phyloP scores from a whole-genome alignment of 2,888 invertebrate species.

The Melinopterus prodromus region DNA sequence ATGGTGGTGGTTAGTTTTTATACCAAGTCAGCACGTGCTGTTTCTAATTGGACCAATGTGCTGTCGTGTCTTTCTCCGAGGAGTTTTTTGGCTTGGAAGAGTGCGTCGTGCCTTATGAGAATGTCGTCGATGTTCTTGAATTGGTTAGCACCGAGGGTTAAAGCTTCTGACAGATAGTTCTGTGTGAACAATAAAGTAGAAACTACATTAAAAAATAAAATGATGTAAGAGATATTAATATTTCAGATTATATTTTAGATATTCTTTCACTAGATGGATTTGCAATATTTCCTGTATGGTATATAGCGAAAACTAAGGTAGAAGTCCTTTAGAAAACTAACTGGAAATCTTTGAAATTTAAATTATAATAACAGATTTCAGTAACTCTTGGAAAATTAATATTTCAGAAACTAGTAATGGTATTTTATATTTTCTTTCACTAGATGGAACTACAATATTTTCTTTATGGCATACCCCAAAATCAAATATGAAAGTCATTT shows the following conservation, averaged over 20 bases:
- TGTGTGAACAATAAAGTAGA: conserved; percentile 50
- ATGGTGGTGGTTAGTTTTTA: neutral
- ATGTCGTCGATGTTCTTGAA: conserved; percentile 69
- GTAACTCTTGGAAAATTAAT: no score
- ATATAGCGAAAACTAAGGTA: no score
- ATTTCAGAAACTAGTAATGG: no score
- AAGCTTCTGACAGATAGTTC: conserved; percentile 68
- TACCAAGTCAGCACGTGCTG: conserved; percentile 67
- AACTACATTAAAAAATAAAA: neutral
- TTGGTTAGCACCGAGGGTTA: conserved; percentile 62
- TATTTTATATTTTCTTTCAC: no score
- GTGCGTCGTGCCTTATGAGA: conserved; percentile 70
- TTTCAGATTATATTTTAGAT: neutral
- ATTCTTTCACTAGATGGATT: no score
- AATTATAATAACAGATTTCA: no score
- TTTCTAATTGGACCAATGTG: conserved; percentile 66
- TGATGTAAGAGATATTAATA: neutral
- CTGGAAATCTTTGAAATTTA: no score
- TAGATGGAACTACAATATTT: no score
- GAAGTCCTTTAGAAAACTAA: no score
- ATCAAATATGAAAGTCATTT: no score
- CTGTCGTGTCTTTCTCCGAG: conserved; percentile 66
- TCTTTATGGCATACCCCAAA: no score
- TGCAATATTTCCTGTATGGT: no score
- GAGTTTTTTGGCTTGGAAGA: conserved; percentile 67